Percentiles rank a stretch among this genome's conserved stretches.
Conservation (phyloP, 2,888 invertebrate genomes). For the Tinea pellionella region DNA sequence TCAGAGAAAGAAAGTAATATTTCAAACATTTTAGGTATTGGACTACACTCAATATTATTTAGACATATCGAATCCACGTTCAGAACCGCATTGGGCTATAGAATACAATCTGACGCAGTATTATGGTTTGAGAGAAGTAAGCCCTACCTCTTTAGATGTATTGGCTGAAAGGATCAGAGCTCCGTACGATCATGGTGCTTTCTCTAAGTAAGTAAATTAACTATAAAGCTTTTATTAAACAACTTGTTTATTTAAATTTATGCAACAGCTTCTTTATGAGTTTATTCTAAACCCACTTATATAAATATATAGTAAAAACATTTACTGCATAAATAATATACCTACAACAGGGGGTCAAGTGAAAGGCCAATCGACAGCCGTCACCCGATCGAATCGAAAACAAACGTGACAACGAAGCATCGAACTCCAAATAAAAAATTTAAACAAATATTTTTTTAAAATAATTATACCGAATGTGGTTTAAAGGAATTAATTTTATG, state of each 20-base stretch:
- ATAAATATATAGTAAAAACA: too few species aligned
- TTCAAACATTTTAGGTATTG: constrained; percentile 71
- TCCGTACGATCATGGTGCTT: constrained; percentile 74
- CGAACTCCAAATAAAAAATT: too few species aligned
- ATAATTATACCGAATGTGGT: neutral
- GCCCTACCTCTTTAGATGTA: constrained; percentile 79
- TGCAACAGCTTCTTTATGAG: too few species aligned
- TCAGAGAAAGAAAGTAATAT: neutral
- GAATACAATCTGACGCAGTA: constrained; percentile 90
- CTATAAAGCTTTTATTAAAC: neutral
- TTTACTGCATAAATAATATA: too few species aligned
- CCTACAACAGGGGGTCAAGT: too few species aligned
- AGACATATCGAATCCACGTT: constrained; percentile 78
- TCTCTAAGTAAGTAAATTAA: constrained; percentile 74
- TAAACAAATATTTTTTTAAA: neutral
- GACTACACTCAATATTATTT: constrained; percentile 93
- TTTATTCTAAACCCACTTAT: neutral
- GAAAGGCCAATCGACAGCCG: too few species aligned
- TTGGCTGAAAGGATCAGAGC: constrained; percentile 84
- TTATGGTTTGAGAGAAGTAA: constrained; percentile 83
- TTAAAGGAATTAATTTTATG: neutral
- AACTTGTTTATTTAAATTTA: constrained; percentile 10
- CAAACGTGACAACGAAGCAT: too few species aligned
- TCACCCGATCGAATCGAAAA: too few species aligned
- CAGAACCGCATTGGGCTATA: constrained; percentile 81